Evolutionary conservation across 1,140 invertebrate genomes (phyloP), one percentile per base, ranked within the genome.

Genomic region (Aethina tumida): DNA sequence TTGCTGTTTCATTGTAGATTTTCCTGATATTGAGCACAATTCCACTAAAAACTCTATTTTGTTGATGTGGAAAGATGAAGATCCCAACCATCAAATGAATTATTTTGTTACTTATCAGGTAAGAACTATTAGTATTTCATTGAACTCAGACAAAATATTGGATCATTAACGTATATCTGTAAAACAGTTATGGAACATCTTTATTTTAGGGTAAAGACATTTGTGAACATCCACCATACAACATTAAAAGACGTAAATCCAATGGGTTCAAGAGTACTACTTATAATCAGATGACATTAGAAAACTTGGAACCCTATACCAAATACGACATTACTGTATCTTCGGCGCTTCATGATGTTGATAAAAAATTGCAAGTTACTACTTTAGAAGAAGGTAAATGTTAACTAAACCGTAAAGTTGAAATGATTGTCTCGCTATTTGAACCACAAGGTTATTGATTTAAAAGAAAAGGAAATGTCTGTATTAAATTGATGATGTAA

Each of bases 41-140:
- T 26, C 20, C n/a, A 52, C 47, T 26, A 36, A 39, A 1, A 45
- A 44, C 2, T 42, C 44, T n/a, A 50, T 55, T 10, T 45, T 35
- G 20, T 27, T 55, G 14, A 42, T 18, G 5, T 55, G 52, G 52
- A 20, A 13, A 1, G 35, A 44, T 15, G 47, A 52, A 32, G 50
- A 55, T 34, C 32, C 37, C 7, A 30, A 43, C 6, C 42, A 48
- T 26, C 36, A 43, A 27, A 35, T 55, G 6, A 50, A 35, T 25
- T 55, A 55, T 41, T 55, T 55, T 24, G 40, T 55, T 19, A 43
- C 29, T 13, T 55, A 55, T 39, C 35, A 52, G 37, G 52, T 54
- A 39, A 33, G 15, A 33, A 16, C 6, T 32, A 32, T 15, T 12
- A 5, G 17, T 12, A 14, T 30, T n/a, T n/a, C n/a, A n/a, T n/a